Evolutionary conservation across 2,113 vertebrate genomes (phyloP).

Genomic region (Morphnarchus princeps): DNA sequence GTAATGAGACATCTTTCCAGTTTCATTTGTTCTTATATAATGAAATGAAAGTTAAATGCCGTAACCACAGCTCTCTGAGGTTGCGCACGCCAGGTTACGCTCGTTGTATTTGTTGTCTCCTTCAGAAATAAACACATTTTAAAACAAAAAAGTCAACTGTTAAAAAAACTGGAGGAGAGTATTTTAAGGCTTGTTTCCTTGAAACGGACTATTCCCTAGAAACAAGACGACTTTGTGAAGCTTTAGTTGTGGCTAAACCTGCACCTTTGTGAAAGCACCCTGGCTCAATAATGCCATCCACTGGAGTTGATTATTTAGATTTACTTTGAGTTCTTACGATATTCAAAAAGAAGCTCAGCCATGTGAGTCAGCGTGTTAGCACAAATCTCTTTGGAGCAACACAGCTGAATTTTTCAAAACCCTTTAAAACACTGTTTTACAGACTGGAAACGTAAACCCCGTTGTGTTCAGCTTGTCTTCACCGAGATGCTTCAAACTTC

Average conservation of each 20-base stretch:
- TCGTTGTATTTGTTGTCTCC: background rate
- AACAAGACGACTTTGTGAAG: background rate
- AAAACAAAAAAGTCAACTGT: background rate
- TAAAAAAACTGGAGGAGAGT: background rate
- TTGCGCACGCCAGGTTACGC: background rate
- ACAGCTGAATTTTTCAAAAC: background rate
- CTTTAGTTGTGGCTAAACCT: background rate
- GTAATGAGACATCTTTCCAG: slow-evolving; percentile 40
- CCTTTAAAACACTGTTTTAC: background rate
- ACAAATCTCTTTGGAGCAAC: background rate
- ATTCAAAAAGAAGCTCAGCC: background rate
- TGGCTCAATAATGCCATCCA: background rate
- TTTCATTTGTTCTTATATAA: slow-evolving; percentile 21
- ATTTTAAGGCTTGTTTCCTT: background rate
- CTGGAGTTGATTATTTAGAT: background rate
- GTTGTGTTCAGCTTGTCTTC: background rate
- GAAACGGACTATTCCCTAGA: background rate
- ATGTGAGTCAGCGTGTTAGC: background rate
- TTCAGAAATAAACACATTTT: background rate
- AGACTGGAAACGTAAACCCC: background rate
- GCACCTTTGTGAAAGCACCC: background rate
- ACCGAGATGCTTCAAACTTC: background rate
- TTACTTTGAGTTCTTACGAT: background rate
- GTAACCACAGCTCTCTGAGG: background rate
- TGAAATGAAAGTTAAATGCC: background rate